phyloP scores from a whole-genome alignment of 2,113 vertebrate species.

The Coregonus clupeaformis region DNA sequence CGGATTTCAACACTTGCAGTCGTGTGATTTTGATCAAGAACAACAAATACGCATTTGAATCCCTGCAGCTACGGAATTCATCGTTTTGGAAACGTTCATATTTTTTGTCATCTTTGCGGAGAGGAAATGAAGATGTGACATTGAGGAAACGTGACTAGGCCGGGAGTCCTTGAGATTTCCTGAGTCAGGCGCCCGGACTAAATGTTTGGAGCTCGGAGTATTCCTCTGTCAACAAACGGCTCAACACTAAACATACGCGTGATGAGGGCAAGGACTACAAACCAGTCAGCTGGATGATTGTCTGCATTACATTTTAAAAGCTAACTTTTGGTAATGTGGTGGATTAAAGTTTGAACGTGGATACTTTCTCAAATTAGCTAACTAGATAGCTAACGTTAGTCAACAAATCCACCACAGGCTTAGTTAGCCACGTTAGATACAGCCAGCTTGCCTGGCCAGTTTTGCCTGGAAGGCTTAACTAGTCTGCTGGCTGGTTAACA shows the following conservation, averaged over 20 bases:
- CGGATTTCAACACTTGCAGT: constrained; percentile 44
- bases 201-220: background rate
- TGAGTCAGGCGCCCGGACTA: constrained; percentile 24
- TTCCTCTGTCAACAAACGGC: background rate
- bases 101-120: background rate
- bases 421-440: background rate
- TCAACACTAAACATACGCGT: background rate
- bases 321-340: background rate
- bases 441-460: background rate
- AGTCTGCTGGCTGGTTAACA: constrained; percentile 16
- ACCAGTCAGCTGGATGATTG: background rate
- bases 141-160: constrained; percentile 57
- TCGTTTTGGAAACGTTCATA: background rate
- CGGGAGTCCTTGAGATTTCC: constrained; percentile 63
- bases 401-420: background rate
- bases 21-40: background rate
- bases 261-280: constrained; percentile 21
- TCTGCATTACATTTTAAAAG: background rate
- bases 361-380: background rate
- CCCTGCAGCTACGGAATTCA: background rate
- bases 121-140: constrained; percentile 54
- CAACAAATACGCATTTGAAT: background rate
- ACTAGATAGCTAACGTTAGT: background rate
- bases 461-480: background rate
- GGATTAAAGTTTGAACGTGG: background rate